These are phyloP conservation scores for Pelecanoides urinatrix DNA, from an alignment of 2,113 vertebrate species.

Conservation along the genomic window DNA sequence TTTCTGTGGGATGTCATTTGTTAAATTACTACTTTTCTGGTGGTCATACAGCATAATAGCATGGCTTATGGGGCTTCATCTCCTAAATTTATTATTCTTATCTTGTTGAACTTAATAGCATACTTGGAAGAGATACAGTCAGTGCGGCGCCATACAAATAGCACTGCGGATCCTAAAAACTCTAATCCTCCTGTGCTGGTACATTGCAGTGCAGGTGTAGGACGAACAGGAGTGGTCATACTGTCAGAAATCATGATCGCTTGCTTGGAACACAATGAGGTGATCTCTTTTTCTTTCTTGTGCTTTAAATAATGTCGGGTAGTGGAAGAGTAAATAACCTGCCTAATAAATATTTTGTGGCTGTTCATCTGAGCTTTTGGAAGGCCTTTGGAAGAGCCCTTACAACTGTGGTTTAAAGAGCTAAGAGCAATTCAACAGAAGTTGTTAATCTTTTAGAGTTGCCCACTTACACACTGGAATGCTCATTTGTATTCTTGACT, in stretches of 20 bases:
- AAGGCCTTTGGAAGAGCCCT: not conserved
- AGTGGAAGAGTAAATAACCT: not conserved
- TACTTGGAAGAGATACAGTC: conserved; percentile 98
- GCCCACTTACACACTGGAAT: not conserved
- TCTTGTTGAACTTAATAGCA: conserved; percentile 65
- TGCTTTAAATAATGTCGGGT: not conserved
- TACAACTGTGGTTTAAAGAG: not conserved
- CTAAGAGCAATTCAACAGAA: not conserved
- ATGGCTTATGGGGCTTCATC: not conserved
- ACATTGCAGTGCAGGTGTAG: conserved; percentile 95
- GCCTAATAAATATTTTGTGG: not conserved
- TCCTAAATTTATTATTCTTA: not conserved
- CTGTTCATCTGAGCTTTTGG: not conserved
- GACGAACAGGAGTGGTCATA: conserved; percentile 91
- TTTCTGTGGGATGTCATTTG: not conserved
- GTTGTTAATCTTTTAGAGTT: not conserved
- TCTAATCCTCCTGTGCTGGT: conserved; percentile 87
- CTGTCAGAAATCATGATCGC: conserved; percentile 95
- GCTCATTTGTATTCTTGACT: not conserved
- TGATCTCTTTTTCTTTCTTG: not conserved
- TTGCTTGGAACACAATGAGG: conserved; percentile 97
- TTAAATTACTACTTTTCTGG: not conserved
- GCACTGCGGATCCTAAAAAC: conserved; percentile 84
- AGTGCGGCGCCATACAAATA: conserved; percentile 93
- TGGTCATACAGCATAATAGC: not conserved